A percentile compares a stretch with the other conserved stretches of the same genome.
Conservation (phyloP, 2,888 invertebrate species). For the Nesidiocoris tenuis region DNA sequence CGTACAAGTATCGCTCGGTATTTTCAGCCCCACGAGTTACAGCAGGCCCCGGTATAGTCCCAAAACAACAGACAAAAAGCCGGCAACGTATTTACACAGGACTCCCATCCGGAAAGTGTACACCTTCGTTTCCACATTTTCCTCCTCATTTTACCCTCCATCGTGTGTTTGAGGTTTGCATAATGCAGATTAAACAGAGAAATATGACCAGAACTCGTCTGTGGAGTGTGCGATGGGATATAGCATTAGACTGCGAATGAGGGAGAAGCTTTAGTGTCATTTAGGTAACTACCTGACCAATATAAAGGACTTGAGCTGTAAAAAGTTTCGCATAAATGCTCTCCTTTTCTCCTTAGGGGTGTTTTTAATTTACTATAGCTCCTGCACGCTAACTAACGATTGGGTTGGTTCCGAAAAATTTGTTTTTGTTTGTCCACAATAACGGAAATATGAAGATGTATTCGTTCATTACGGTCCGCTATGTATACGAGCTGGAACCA, state of each 20-base stretch:
- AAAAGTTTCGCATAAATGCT: too few species aligned
- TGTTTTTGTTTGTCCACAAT: too few species aligned
- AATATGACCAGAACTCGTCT: neutral
- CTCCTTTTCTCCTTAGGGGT: too few species aligned
- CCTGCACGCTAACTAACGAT: too few species aligned
- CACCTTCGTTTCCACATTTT: neutral
- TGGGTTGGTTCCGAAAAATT: too few species aligned
- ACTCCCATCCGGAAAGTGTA: neutral
- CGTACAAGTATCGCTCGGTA: neutral
- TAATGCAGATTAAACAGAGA: constrained; percentile 18
- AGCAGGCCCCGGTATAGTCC: neutral
- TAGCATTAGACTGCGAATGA: too few species aligned
- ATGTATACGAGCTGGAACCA: too few species aligned
- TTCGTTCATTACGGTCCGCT: too few species aligned
- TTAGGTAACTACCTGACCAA: too few species aligned
- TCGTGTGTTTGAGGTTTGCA: neutral
- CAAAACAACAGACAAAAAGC: neutral
- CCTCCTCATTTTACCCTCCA: neutral
- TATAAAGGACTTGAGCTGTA: too few species aligned
- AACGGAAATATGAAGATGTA: too few species aligned
- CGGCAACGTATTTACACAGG: neutral
- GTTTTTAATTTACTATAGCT: too few species aligned
- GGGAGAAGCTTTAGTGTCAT: neutral
- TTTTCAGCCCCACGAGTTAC: neutral
- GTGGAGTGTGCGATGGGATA: neutral